A percentile compares a stretch with the other conserved stretches of the same genome.
These are phyloP conservation scores for Corythornis cristatus DNA, from an alignment of 2,113 vertebrate species.

Conservation along the genomic window DNA sequence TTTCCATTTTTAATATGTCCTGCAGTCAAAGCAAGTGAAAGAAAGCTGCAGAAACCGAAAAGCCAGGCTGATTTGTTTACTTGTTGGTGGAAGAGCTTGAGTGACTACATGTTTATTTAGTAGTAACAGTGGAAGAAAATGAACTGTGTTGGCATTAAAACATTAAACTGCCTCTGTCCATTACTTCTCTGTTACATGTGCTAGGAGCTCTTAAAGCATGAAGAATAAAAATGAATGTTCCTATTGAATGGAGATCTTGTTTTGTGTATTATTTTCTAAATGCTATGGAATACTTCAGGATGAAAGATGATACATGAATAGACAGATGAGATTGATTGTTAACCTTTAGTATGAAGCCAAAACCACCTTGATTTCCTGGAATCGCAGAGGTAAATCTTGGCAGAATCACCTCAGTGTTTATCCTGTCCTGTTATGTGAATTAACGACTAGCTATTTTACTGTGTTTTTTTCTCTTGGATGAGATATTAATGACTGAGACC, in stretches of 20 bases:
- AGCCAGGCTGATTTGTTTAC: not conserved
- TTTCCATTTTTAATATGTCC: not conserved
- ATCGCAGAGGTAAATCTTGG: constrained; percentile 35
- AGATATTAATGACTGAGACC: constrained; percentile 33
- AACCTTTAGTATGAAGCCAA: constrained; percentile 9
- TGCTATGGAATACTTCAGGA: not conserved
- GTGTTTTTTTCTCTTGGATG: constrained; percentile 25
- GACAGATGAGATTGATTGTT: not conserved
- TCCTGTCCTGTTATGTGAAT: constrained; percentile 11
- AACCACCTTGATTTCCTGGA: constrained; percentile 60
- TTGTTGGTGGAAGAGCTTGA: not conserved
- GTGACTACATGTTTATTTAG: not conserved
- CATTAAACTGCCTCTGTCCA: not conserved
- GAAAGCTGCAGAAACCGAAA: not conserved
- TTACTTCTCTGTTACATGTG: not conserved
- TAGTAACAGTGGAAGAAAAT: not conserved
- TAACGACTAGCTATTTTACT: constrained; percentile 18
- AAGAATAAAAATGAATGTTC: not conserved
- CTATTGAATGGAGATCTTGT: not conserved
- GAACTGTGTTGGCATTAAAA: not conserved
- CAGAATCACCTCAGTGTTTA: constrained; percentile 46
- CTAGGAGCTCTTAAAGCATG: not conserved
- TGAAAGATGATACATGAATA: not conserved
- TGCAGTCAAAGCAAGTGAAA: not conserved
- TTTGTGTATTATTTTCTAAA: constrained; percentile 38